Conservation (phyloP, 37 sponge, comb jelly and placozoan genomes). For the Chondrilla cf. caribensis region DNA sequence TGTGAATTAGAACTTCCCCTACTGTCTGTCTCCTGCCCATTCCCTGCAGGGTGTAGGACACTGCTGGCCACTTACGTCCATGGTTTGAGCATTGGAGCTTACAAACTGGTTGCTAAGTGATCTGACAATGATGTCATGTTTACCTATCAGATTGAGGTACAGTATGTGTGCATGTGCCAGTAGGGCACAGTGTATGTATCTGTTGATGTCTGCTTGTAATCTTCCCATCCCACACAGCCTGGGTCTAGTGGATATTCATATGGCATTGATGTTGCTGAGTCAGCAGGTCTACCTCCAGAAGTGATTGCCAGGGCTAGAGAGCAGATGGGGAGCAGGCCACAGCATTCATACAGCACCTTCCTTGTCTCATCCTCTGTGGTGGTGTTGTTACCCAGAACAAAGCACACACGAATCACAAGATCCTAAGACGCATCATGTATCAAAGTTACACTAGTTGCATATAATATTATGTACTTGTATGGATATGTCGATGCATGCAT, state of each 20-base stretch:
- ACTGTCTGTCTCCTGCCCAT: too few species aligned
- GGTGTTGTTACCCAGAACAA: slow-evolving; percentile 77
- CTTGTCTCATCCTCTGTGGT: slow-evolving; percentile 33
- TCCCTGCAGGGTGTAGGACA: slow-evolving; percentile 56
- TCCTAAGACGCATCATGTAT: too few species aligned
- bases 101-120: slow-evolving; percentile 43
- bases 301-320: slow-evolving; percentile 59
- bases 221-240: slow-evolving; percentile 47
- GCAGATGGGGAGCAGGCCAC: neutral
- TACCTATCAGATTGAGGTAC: slow-evolving; percentile 64
- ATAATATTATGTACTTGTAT: too few species aligned
- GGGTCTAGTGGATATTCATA: slow-evolving; percentile 54
- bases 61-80: slow-evolving; percentile 80
- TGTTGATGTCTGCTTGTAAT: too few species aligned
- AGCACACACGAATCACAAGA: slow-evolving; percentile 73
- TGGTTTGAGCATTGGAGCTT: slow-evolving; percentile 40
- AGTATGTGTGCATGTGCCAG: neutral
- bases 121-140: slow-evolving; percentile 27
- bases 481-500: too few species aligned
- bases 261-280: slow-evolving; percentile 71
- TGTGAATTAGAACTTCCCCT: too few species aligned
- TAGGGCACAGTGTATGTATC: neutral
- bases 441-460: too few species aligned
- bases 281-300: slow-evolving; percentile 61
- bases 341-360: slow-evolving; percentile 19